Conservation (phyloP, 2,888 invertebrate species). For the Polietes domitor region DNA sequence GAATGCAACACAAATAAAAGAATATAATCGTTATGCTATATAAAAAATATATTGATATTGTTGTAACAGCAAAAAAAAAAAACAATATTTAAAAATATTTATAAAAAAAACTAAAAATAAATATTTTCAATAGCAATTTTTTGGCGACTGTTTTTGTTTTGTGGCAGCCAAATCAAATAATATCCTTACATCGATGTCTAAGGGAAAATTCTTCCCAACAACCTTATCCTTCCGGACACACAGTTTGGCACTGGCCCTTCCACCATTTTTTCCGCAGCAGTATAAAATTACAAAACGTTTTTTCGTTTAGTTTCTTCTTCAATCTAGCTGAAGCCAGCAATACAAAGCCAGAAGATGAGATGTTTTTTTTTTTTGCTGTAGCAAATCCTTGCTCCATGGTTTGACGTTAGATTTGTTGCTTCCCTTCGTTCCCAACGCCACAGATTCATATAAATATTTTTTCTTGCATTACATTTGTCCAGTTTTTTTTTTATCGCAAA, state of each 20-base stretch:
- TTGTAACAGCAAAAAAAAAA: no score
- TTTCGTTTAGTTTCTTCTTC: neutral
- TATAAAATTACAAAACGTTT: conserved; percentile 9
- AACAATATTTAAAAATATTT: no score
- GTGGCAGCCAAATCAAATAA: no score
- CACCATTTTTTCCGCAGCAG: neutral
- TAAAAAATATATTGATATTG: no score
- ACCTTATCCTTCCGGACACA: conserved; percentile 3
- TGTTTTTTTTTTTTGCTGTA: neutral
- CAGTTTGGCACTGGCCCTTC: neutral
- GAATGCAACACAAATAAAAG: no score
- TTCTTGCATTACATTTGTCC: conserved; percentile 8
- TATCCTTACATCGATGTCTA: no score
- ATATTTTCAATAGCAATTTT: no score
- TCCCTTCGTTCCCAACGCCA: neutral
- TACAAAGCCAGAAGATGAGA: neutral
- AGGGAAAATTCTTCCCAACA: no score
- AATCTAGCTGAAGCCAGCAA: neutral
- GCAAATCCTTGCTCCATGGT: conserved; percentile 40
- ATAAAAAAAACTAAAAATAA: no score
- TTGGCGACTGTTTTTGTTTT: no score
- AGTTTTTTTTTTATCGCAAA: neutral
- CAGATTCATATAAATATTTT: conserved; percentile 13
- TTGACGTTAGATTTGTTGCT: neutral
- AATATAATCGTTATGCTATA: no score